Base-by-base conservation (phyloP, 2,888 invertebrate species). In the Petrophora chlorosata region DNA sequence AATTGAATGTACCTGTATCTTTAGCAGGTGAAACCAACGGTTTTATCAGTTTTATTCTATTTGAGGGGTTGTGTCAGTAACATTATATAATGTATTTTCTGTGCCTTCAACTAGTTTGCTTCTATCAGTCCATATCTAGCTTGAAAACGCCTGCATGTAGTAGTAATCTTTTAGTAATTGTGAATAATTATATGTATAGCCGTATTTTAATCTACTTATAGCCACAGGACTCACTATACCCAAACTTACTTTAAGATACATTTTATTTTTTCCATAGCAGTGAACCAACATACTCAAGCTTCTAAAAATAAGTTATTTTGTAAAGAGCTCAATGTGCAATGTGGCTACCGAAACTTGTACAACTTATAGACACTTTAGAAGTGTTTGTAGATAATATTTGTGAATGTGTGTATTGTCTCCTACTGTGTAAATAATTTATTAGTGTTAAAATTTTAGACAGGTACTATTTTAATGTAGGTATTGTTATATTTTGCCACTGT, bases 61-160 rank as follows among this genome's bases (percentile, higher is more conserved):
- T 69, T 69, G 56, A 76, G 63, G 68, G 78, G 82, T 82, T 84
- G 77, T 82, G 80, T 78, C 73, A 58, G 73, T 81, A 69, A 67
- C 28, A 34, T 25, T 25, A 22, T 66, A 59, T 76, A 74, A 71
- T 76, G 75, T 78, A 76, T 74, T 73, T 79, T 81, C 76, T 78
- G 85, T 86, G 86, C 85, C 85, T 86, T 86, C 71, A 54, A 75
- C 66, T 76, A 76, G 75, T 77, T 82, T 76, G 76, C 77, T 82
- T 81, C 76, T 73, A 70, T 73, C 73, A 68, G 76, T 79, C 75
- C 73, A 65, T 54, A 59, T 70, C 17, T 72, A 66, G 58, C 53
- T 62, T 59, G 56, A 56, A 47, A 40, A 52, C 40, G 56, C 53
- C 53, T 68, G 61, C 71, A 70, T 68, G 63, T 72, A 65, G 72